Conservation (phyloP, 2,113 vertebrate species). For the Aplodontia rufa region DNA sequence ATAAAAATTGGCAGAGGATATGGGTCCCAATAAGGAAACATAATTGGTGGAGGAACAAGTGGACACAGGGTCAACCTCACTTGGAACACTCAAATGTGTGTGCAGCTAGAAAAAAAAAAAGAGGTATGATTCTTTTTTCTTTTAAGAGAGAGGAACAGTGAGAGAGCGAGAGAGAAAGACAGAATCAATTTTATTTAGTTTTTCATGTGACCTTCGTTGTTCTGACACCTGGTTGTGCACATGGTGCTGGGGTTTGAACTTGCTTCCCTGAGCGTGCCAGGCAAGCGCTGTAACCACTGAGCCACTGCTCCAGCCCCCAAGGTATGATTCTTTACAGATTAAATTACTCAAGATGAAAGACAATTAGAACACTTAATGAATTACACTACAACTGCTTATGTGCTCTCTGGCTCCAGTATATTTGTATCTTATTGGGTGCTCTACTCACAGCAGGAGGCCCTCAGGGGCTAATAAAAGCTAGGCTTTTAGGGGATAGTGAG, state of each 20-base stretch:
- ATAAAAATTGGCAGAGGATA: neutral
- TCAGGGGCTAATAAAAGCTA: neutral
- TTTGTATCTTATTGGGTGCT: neutral
- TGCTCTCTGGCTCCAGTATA: neutral
- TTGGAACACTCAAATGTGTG: neutral
- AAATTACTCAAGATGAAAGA: neutral
- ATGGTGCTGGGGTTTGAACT: too few species aligned
- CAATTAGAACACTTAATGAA: neutral
- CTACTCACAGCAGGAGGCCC: neutral
- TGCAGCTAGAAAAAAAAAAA: neutral
- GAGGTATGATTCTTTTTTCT: neutral
- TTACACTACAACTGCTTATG: neutral
- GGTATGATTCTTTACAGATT: neutral
- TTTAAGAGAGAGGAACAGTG: too few species aligned
- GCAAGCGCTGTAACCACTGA: too few species aligned
- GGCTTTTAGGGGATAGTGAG: too few species aligned
- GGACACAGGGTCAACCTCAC: neutral
- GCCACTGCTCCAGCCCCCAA: too few species aligned
- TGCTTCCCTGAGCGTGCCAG: too few species aligned
- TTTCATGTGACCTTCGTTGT: too few species aligned
- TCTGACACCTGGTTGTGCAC: too few species aligned
- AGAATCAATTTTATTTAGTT: too few species aligned
- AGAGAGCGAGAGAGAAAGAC: too few species aligned
- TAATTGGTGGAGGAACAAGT: neutral
- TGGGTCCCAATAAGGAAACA: neutral